These are phyloP conservation scores for Leucania comma DNA, from an alignment of 2,888 invertebrate genomes.

Conservation along the genomic window DNA sequence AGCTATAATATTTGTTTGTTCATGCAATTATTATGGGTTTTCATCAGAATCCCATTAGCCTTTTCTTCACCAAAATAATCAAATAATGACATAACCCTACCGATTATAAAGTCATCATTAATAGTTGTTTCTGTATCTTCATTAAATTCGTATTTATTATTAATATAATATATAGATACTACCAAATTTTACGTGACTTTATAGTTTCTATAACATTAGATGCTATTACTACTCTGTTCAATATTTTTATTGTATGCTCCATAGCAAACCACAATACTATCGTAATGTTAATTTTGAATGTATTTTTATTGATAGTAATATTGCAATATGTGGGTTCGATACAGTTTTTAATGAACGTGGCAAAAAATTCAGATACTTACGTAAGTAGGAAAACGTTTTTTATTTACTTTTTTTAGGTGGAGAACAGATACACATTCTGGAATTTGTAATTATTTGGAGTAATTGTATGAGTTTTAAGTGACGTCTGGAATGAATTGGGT, in stretches of 20 bases:
- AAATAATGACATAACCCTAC: conserved; percentile 14
- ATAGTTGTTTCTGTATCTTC: conserved; percentile 12
- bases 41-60: conserved; percentile 19
- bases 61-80: not conserved
- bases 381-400: conserved; percentile 23
- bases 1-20: not conserved
- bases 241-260: conserved; percentile 31
- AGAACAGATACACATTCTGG: not conserved
- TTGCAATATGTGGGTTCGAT: conserved; percentile 26
- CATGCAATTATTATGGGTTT: not conserved
- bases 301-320: conserved; percentile 14
- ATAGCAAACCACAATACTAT: not conserved
- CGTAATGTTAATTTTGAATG: conserved; percentile 19
- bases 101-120: conserved; percentile 19
- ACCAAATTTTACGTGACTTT: not conserved
- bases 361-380: conserved; percentile 41
- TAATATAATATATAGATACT: not conserved
- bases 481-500: no score
- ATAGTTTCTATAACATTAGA: not conserved
- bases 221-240: conserved; percentile 2
- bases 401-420: not conserved
- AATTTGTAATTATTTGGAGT: not conserved
- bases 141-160: conserved; percentile 32
- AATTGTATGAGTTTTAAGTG: not conserved
- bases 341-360: conserved; percentile 25